These are phyloP conservation scores for Sussaba pulchella DNA, from an alignment of 2,888 invertebrate species.

Conservation along the genomic window DNA sequence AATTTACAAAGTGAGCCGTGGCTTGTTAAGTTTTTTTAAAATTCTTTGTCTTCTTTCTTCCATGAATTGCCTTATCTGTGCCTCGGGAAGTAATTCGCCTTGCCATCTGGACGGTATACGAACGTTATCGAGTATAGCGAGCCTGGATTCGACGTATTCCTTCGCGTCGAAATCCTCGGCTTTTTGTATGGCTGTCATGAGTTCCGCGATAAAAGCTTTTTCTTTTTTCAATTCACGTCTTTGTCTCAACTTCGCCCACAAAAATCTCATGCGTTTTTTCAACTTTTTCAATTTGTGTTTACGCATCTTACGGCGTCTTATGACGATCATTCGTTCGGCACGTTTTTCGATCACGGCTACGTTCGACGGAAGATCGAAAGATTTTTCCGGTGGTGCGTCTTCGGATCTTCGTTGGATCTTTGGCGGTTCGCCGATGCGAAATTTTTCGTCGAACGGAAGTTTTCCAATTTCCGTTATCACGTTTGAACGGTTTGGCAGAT, in stretches of 20 bases:
- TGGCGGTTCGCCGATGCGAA: constrained; percentile 76
- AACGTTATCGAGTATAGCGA: constrained; percentile 87
- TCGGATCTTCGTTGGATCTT: constrained; percentile 70
- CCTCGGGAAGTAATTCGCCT: constrained; percentile 88
- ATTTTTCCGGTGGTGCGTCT: constrained; percentile 84
- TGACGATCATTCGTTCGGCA: constrained; percentile 91
- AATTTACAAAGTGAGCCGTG: constrained; percentile 59
- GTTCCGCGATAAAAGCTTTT: constrained; percentile 90
- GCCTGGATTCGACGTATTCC: constrained; percentile 88
- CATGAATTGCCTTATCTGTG: constrained; percentile 88
- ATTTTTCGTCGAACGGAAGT: constrained; percentile 71
- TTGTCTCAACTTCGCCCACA: constrained; percentile 89
- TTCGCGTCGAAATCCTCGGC: constrained; percentile 92
- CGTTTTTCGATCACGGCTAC: constrained; percentile 87
- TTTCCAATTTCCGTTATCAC: constrained; percentile 62
- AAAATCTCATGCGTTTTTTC: constrained; percentile 91
- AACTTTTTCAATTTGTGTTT: constrained; percentile 93
- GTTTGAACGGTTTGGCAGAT: constrained; percentile 65
- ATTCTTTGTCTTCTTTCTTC: constrained; percentile 86
- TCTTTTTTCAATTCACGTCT: constrained; percentile 91
- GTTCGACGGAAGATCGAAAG: constrained; percentile 85
- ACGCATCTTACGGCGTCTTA: constrained; percentile 93
- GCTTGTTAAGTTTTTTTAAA: constrained; percentile 65
- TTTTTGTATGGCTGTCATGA: constrained; percentile 89
- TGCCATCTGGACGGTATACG: constrained; percentile 86